Base-by-base conservation (phyloP, 2,797 vertebrate species). In the Thaleichthys pacificus region DNA sequence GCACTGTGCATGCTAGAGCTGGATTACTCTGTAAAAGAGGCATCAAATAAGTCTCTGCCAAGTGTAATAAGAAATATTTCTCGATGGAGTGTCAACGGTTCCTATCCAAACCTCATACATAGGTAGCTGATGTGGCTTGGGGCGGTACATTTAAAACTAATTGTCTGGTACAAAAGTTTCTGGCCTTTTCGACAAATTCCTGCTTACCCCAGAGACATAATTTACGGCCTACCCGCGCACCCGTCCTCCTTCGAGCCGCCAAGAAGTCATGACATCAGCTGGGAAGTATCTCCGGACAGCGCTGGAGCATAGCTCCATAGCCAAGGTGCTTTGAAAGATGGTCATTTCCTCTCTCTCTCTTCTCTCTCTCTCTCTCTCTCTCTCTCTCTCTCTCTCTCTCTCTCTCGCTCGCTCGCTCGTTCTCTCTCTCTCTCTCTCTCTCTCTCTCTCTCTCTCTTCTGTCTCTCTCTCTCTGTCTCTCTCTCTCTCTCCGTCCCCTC, bases 151-250 rank as follows among this genome's bases (percentile, higher is more conserved):
- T 88, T 86, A 84, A 86, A 86, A 86, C 84, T 79, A 90, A 89
- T 86, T 84, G 87, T 80, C 76, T 81, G 80, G 86, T 84, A 70
- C 80, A 81, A 82, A 80, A 71, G 84, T 86, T 87, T 78, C 79
- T 85, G 75, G 81, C 77, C 76, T 79, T 86, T 80, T 77, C 49
- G 81, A 75, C 72, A 72, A 72, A 79, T 83, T 86, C 81, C 68
- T 76, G 77, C 81, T 84, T 67, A 66, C 74, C 66, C 81, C 72
- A 82, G 15, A 83, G 26, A 83, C 80, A 72, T 76, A 79, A 85
- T 88, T 89, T 83, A 82, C 69, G 73, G 77, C 74, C 74, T 78
- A 80, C 60, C 77, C 67, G 80, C 71, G 80, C 78, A 73, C 73
- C 70, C n/a, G 5, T 61, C 63, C 82, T 85, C 77, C 66, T 70